phyloP scores from a whole-genome alignment of 2,113 vertebrate genomes.

The Amphiprion ocellaris region DNA sequence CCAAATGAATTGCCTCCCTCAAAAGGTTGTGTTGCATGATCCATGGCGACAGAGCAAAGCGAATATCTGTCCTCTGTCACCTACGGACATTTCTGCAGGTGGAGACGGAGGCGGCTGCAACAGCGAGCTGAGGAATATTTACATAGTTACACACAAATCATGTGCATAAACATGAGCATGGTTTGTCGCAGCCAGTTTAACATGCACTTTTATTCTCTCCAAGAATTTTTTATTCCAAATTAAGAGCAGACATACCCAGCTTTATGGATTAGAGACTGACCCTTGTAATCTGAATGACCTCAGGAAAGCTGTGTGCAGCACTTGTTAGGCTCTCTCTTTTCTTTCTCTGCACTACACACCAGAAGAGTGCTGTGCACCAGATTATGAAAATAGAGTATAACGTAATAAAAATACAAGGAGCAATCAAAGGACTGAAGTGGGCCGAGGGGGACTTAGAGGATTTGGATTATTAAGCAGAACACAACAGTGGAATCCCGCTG shows the following conservation, averaged over 20 bases:
- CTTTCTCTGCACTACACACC: conserved; percentile 43
- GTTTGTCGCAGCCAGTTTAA: conserved; percentile 18
- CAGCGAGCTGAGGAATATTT: conserved; percentile 28
- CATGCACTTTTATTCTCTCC: conserved; percentile 25
- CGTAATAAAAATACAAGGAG: conserved; percentile 79
- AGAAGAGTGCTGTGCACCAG: conserved; percentile 58
- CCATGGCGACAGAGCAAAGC: conserved; percentile 61
- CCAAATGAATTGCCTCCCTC: conserved; percentile 58
- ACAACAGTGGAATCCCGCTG: conserved; percentile 77
- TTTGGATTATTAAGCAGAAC: conserved; percentile 85
- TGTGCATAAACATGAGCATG: conserved; percentile 43
- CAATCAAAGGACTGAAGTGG: conserved; percentile 80
- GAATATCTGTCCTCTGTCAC: conserved; percentile 63
- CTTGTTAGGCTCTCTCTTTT: conserved; percentile 54
- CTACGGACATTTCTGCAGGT: conserved; percentile 43
- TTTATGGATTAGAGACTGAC: conserved; percentile 71
- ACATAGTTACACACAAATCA: conserved; percentile 34
- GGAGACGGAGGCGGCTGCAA: conserved; percentile 17
- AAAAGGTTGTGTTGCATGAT: conserved; percentile 65
- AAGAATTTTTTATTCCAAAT: conserved; percentile 49
- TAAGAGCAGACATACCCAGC: conserved; percentile 34
- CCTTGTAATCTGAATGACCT: conserved; percentile 72
- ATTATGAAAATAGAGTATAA: conserved; percentile 80
- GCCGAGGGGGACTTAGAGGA: conserved; percentile 79
- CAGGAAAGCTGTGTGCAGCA: conserved; percentile 38